phyloP scores from a whole-genome alignment of 2,797 vertebrate species.

The Avahi laniger region DNA sequence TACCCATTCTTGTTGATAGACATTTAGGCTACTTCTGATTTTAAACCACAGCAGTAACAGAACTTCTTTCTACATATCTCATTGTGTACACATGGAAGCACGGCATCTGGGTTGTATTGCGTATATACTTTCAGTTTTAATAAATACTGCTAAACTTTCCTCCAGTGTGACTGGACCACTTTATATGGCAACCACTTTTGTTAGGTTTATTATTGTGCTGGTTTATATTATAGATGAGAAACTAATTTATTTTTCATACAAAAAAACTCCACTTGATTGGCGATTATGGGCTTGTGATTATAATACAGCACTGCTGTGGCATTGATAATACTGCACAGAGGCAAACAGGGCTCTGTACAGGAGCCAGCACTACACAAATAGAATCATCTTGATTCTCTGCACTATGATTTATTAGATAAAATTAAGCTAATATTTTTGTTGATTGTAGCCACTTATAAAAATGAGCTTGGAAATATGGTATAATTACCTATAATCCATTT shows the following conservation, averaged over 20 bases:
- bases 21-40: neutral
- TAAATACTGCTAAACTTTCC: neutral
- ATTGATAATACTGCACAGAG: neutral
- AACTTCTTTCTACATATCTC: neutral
- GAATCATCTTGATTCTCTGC: neutral
- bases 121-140: neutral
- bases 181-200: neutral
- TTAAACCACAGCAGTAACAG: neutral
- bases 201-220: constrained; percentile 5
- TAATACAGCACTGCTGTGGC: neutral
- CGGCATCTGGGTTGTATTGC: neutral
- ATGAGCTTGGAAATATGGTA: constrained; percentile 18
- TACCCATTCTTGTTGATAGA: neutral
- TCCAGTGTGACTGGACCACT: neutral
- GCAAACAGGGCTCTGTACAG: neutral
- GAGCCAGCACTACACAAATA: neutral
- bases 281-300: neutral
- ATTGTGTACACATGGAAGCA: neutral
- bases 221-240: neutral
- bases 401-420: constrained; percentile 40
- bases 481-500: constrained; percentile 26
- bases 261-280: neutral
- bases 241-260: neutral
- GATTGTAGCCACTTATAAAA: constrained; percentile 37
- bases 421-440: constrained; percentile 40